Evolutionary conservation across 2,113 vertebrate genomes (phyloP).

Genomic region (Capricornis sumatraensis): DNA sequence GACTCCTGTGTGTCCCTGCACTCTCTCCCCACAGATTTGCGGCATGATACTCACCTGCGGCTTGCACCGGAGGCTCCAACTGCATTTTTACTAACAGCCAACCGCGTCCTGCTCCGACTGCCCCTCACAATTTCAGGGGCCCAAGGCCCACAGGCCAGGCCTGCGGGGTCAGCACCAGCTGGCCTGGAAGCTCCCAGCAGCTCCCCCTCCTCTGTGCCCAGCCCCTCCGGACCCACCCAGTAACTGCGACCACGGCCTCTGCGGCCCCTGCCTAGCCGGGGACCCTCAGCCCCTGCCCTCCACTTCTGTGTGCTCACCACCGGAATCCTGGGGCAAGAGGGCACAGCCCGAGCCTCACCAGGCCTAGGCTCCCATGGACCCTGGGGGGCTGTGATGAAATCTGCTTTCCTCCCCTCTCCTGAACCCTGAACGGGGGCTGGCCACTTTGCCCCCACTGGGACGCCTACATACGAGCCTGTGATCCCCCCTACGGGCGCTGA

Average conservation of each 20-base stretch:
- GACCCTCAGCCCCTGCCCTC: neutral
- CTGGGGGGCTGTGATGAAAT: neutral
- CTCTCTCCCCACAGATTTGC: conserved; percentile 79
- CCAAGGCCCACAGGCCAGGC: neutral
- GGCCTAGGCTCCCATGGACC: rapidly evolving
- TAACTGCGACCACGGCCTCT: neutral
- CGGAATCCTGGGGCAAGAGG: neutral
- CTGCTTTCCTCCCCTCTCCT: neutral
- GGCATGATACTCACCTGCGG: conserved; percentile 87
- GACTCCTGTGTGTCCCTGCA: neutral
- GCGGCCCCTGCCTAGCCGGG: rapidly evolving
- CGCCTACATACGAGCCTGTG: rapidly evolving
- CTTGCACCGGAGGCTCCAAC: conserved; percentile 83
- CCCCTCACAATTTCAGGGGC: neutral
- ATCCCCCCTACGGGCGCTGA: rapidly evolving
- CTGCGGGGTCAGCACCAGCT: neutral
- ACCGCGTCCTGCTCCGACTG: neutral
- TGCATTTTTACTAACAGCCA: conserved; percentile 78
- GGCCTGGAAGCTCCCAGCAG: neutral
- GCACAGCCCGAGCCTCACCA: neutral
- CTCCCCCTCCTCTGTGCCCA: neutral
- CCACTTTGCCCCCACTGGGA: neutral
- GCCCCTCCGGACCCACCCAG: neutral
- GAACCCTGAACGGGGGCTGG: neutral
- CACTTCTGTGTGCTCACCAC: neutral